Base-by-base conservation (phyloP, 2,113 vertebrate species). In the Atlantisia rogersi region DNA sequence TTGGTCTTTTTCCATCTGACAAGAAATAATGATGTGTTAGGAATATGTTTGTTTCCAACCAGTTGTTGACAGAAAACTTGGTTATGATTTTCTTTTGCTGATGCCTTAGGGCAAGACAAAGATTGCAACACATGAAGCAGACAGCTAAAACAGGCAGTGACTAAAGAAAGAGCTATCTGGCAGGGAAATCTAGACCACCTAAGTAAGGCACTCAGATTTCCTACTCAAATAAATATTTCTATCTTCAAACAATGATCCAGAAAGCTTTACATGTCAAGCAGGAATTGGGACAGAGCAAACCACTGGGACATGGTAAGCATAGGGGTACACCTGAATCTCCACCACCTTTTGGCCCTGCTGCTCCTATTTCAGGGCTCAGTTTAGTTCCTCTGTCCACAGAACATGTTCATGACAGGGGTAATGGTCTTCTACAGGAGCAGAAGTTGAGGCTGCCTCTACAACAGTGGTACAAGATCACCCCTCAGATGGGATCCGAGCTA, bases 151-250 rank as follows among this genome's bases (percentile, higher is more conserved):
- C 12, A 88, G 52, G 9, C 73, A 93, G n/a, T 26, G 37, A 78
- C 55, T 86, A 46, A 86, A 82, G 56, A 88, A 88, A 77, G 48
- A 76, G 5, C 11, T 70, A 88, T 80, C 55, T 82, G 50, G 6
- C 39, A 90, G 64, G 25, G 94, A 94, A 81, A 64, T 86, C 58
- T 88, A 81, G 88, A 92, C 92, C 91, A 94, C 92, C 86, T 93
- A 92, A 62, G 75, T 32, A 53, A 92, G 52, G 24, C 64, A 64
- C 26, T 82, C 68, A 14, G 18, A 50, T 50, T 88, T 88, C 40
- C 50, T 55, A 37, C 28, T 90, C 32, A 65, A 37, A 26, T 15
- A 71, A 44, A 86, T 10, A 74, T 26, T 92, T 77, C 37, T 90
- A 15, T 60, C 50, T 93, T 88, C 50, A 86, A 65, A 62, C 25